These are phyloP conservation scores for Enoplosus armatus DNA, from an alignment of 2,797 vertebrate species.

Conservation along the genomic window DNA sequence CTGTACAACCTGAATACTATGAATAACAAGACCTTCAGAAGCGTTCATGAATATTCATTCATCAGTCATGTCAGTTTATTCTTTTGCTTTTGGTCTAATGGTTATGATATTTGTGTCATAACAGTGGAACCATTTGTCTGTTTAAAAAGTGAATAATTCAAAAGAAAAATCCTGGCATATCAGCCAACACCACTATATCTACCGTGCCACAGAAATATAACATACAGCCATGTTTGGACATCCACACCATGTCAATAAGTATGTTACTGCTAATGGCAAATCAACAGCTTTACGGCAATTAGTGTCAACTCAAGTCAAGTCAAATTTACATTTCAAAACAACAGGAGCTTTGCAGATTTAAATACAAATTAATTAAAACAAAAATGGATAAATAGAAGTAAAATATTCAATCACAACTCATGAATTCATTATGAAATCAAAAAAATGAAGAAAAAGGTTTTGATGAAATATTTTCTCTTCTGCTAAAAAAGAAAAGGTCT, in stretches of 20 bases:
- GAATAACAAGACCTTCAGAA: background rate
- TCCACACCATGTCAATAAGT: background rate
- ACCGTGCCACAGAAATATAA: background rate
- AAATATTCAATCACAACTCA: background rate
- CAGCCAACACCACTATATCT: background rate
- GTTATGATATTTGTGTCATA: background rate
- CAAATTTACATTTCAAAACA: background rate
- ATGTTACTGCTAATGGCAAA: background rate
- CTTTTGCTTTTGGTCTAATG: background rate
- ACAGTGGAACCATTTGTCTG: background rate
- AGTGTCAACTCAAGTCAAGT: background rate
- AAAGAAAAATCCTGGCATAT: background rate
- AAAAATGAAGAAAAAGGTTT: background rate
- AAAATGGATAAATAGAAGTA: background rate
- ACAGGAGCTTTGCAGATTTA: background rate
- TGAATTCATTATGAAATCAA: background rate
- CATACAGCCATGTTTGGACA: background rate
- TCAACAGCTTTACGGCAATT: background rate
- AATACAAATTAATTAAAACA: background rate
- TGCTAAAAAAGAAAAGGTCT: background rate
- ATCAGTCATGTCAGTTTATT: background rate
- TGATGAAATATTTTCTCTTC: background rate
- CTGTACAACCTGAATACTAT: background rate
- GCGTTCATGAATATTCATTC: background rate
- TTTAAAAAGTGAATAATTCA: slow-evolving; percentile 12